Evolutionary conservation across 2,797 vertebrate species (phyloP), one percentile per base, ranked within the genome.

Genomic region (Parauchenoglanis punctatus): DNA sequence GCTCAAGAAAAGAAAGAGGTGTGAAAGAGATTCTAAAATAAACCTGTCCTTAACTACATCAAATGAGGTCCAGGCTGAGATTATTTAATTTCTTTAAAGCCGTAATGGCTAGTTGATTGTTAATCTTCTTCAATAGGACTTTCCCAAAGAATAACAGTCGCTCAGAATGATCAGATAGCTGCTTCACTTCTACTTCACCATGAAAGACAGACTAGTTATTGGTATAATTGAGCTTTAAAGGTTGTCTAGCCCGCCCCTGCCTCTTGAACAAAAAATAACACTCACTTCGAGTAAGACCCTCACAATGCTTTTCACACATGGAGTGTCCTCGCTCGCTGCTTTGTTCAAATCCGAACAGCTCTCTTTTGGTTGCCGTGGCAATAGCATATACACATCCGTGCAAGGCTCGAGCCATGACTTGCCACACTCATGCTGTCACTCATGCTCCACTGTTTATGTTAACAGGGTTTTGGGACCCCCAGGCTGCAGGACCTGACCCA

Each of bases 301-400:
- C 61, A 86, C 87, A 86, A 86, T 70, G 87, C 85, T 84, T 88
- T 87, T 65, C 72, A 82, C 86, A 87, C 76, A 81, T 87, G 65
- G 61, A 88, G 87, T 88, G 83, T 88, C 84, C 63, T 72, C 25
- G 10, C 54, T 87, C 80, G 92, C 88, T 92, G 87, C 81, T 95
- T 94, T 95, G 93, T 94, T 95, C 94, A 92, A 90, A 84, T 92
- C 92, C 91, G 92, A 83, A 91, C 91, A 92, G 92, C 92, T 88
- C 94, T 94, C 91, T 90, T 89, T 61, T 8, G 80, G 93, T 95
- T 94, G 90, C 93, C 91, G 84, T 7, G 81, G 93, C 88, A 94
- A 96, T 94, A 58, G 88, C 87, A 87, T 94, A 93, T 95, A 95
- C 89, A 95, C 93, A 94, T 92, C 93, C n/a, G 76, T 52, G 91